These are phyloP conservation scores for Lutjanus erythropterus DNA, from an alignment of 2,113 vertebrate species.

Conservation along the genomic window DNA sequence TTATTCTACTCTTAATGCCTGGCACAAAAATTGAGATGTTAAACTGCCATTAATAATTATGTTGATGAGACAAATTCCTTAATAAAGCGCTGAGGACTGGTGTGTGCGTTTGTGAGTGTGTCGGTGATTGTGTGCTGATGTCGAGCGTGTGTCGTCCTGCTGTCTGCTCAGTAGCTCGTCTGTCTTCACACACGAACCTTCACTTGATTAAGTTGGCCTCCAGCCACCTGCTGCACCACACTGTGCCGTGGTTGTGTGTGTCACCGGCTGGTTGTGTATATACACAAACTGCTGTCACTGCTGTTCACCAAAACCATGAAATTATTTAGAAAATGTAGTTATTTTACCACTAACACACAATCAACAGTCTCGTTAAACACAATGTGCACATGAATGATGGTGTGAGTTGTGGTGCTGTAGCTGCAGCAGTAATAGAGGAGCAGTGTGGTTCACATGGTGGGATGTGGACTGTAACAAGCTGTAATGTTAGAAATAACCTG, in stretches of 20 bases:
- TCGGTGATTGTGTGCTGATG: neutral
- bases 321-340: too few relatives aligned
- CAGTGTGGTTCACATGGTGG: neutral
- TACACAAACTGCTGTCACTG: neutral
- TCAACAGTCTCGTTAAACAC: too few relatives aligned
- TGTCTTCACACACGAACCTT: slow-evolving; percentile 38
- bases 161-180: slow-evolving; percentile 48
- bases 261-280: neutral
- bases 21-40: neutral
- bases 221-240: slow-evolving; percentile 3
- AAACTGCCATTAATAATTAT: neutral
- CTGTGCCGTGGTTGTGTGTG: neutral
- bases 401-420: too few relatives aligned
- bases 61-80: slow-evolving; percentile 14
- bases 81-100: neutral
- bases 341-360: too few relatives aligned
- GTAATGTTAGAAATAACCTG: slow-evolving; percentile 5
- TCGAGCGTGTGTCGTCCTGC: slow-evolving; percentile 6
- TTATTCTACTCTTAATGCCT: neutral
- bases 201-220: slow-evolving; percentile 45
- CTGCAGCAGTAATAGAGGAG: too few relatives aligned
- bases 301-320: neutral
- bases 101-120: neutral
- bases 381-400: too few relatives aligned
- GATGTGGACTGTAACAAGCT: neutral